A percentile compares a stretch with the other conserved stretches of the same genome.
phyloP scores from a whole-genome alignment of 2,888 invertebrate genomes.

The Ellobium chinense region DNA sequence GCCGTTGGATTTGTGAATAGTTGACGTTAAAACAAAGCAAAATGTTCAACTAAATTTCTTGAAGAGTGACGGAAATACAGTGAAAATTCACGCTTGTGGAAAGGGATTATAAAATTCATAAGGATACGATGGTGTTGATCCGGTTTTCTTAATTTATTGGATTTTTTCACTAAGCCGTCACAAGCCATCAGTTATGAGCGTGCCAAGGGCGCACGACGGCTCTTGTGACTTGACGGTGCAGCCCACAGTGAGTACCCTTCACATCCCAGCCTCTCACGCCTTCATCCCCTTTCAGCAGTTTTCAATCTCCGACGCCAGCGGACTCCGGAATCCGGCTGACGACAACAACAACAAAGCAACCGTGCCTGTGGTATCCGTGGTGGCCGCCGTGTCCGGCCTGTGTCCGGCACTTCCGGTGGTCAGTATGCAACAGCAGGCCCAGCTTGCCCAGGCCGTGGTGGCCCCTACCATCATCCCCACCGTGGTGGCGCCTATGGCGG shows the following conservation, averaged over 20 bases:
- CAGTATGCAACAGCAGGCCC: conserved; percentile 42
- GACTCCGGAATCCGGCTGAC: conserved; percentile 27
- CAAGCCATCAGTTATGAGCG: conserved; percentile 36
- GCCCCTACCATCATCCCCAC: conserved; percentile 36
- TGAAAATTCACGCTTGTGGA: too few relatives aligned
- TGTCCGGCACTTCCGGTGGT: conserved; percentile 39
- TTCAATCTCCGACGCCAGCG: conserved; percentile 26
- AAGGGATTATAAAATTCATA: too few relatives aligned
- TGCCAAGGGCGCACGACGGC: conserved; percentile 20
- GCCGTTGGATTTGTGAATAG: too few relatives aligned
- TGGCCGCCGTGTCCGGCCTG: conserved; percentile 30
- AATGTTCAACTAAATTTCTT: too few relatives aligned
- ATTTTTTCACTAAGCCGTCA: too few relatives aligned
- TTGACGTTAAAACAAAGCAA: too few relatives aligned
- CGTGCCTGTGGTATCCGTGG: conserved; percentile 40
- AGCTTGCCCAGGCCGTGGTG: conserved; percentile 27
- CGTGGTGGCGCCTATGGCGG: conserved; percentile 37
- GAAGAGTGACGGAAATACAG: too few relatives aligned
- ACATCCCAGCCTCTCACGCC: conserved; percentile 40
- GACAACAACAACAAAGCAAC: conserved; percentile 39
- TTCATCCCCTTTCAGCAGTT: conserved; percentile 43
- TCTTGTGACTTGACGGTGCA: conserved; percentile 35
- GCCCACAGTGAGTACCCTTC: conserved; percentile 31
- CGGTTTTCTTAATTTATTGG: too few relatives aligned
- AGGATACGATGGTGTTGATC: too few relatives aligned